These are phyloP conservation scores for Drosophila tanythrix DNA, from an alignment of 2,888 invertebrate species.

Conservation along the genomic window DNA sequence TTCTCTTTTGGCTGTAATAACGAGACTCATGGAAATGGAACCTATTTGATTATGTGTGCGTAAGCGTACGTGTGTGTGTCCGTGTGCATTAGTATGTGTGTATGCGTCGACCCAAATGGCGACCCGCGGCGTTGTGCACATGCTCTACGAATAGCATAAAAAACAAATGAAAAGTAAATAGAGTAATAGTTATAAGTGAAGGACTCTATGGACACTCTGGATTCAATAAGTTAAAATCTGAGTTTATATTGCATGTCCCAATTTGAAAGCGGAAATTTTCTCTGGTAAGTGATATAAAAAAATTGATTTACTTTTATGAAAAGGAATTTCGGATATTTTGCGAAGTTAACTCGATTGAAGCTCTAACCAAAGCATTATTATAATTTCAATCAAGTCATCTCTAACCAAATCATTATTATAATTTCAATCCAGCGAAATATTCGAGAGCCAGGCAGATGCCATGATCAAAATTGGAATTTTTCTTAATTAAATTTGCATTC, in stretches of 20 bases:
- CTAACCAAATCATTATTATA: conserved; percentile 7
- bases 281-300: background rate
- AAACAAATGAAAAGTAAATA: conserved; percentile 26
- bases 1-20: conserved; percentile 33
- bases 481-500: conserved; percentile 46
- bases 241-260: background rate
- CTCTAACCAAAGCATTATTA: conserved; percentile 5
- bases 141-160: conserved; percentile 28
- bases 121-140: conserved; percentile 30
- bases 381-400: conserved; percentile 4
- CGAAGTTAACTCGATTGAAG: background rate
- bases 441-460: background rate
- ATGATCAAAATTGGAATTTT: conserved; percentile 3
- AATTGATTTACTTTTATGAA: background rate
- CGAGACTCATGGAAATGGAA: conserved; percentile 45
- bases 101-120: conserved; percentile 15
- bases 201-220: conserved; percentile 17
- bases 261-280: background rate
- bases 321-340: background rate
- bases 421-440: background rate
- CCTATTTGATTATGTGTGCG: conserved; percentile 43
- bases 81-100: background rate
- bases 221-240: background rate
- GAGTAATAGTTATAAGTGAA: background rate
- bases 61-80: conserved; percentile 2